A percentile compares a stretch with the other conserved stretches of the same genome.
Evolutionary conservation across 1,140 invertebrate species (phyloP).

Genomic region (Drosophila pectinifera): DNA sequence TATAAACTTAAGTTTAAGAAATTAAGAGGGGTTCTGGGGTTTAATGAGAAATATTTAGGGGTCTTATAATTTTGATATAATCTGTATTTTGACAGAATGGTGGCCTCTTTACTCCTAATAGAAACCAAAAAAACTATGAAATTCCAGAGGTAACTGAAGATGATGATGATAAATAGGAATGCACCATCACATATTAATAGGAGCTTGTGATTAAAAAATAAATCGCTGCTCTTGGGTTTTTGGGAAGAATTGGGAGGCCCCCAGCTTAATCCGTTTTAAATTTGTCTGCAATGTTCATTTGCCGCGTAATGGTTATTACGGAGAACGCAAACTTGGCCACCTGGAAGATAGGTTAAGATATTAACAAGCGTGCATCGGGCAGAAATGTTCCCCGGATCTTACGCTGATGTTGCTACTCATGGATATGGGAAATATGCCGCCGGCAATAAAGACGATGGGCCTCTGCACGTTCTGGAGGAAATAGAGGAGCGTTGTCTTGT

Average conservation of each 20-base stretch:
- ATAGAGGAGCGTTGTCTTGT: conserved; percentile 63
- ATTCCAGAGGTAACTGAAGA: no score
- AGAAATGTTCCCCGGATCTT: conserved; percentile 23
- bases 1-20: no score
- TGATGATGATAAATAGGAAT: no score
- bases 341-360: conserved; percentile 25
- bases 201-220: neutral
- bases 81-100: no score
- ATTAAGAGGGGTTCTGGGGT: no score
- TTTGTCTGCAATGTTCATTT: conserved; percentile 75
- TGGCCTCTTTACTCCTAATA: no score
- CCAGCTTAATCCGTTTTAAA: conserved; percentile 59
- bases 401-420: conserved; percentile 76
- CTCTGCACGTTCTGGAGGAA: conserved; percentile 72
- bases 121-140: no score
- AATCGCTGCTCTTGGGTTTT: neutral
- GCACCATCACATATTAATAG: neutral
- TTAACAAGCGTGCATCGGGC: neutral
- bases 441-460: conserved; percentile 66
- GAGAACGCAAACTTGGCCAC: conserved; percentile 73
- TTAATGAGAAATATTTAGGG: no score
- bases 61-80: no score
- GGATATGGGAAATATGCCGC: conserved; percentile 70
- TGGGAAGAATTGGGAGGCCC: neutral
- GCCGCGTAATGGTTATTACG: conserved; percentile 66